Evolutionary conservation across 2,113 vertebrate genomes (phyloP), one percentile per base, ranked within the genome.

Genomic region (Pterocles burchelli): DNA sequence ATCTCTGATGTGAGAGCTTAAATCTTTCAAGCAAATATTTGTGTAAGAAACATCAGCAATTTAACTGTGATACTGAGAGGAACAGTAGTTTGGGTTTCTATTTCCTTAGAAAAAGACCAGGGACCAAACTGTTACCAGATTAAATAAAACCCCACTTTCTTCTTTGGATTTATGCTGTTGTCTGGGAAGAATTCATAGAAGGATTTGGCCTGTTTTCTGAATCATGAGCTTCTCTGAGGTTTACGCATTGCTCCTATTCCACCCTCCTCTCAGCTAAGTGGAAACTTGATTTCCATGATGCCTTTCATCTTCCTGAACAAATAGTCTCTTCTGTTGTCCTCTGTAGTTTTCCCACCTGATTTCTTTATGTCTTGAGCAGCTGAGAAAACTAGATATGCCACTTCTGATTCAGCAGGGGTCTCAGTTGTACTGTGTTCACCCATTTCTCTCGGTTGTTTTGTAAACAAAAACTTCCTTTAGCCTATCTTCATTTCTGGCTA

Each of bases 291-390:
- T 95, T 95, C 78, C 67, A 17, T 73, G 52, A 94, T 77, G 66
- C 31, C 92, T 96, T 97, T 96, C 61, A 91, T 94, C 86, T 95
- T 93, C 34, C 61, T 91, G 87, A 94, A 73, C 65, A 96, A 97
- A 95, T 62, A 94, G 55, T 78, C 82, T 79, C 70, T 90, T 97
- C 63, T 90, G 57, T 95, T 89, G 66, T 94, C 51, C 34, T 94
- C 62, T 83, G 52, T 75, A 85, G 87, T 90, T 92, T 88, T 95
- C 95, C 92, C 88, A 89, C 83, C 76, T 93, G 93, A 85, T 57
- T 94, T 90, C 49, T 82, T 86, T 91, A 61, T 79, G 68, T 92
- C 83, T 94, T 59, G 62, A 88, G 57, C 8, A 2, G 36, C 86
- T 93, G 78, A 88, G 81, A 59, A 92, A 96, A 91, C 75, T 74